Percentiles rank a stretch among this genome's conserved stretches.
Conservation (phyloP, 2,888 invertebrate genomes). For the Polymixis flavicincta region DNA sequence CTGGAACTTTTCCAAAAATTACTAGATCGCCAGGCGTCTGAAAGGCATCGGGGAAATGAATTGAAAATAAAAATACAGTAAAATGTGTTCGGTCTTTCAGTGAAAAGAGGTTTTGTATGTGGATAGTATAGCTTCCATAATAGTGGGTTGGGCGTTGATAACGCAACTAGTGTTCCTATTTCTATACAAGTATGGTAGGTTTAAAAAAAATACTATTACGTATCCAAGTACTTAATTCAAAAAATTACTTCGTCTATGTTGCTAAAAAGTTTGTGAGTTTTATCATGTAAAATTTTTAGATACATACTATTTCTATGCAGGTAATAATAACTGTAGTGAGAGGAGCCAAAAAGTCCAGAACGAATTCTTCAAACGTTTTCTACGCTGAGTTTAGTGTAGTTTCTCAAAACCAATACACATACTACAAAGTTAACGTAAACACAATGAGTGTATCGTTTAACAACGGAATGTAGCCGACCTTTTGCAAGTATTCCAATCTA, state of each 20-base stretch:
- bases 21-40: no score
- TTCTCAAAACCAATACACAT: conserved; percentile 26
- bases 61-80: neutral
- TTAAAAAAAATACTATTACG: neutral
- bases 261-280: neutral
- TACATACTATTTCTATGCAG: neutral
- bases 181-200: neutral
- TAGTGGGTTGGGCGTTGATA: conserved; percentile 18
- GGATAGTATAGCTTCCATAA: conserved; percentile 26
- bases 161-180: conserved; percentile 18
- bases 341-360: conserved; percentile 4
- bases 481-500: conserved; percentile 47
- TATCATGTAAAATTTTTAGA: neutral
- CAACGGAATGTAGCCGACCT: conserved; percentile 55
- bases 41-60: neutral
- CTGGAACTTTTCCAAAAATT: neutral
- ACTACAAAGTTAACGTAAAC: conserved; percentile 40
- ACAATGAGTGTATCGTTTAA: conserved; percentile 56
- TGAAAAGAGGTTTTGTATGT: conserved; percentile 25
- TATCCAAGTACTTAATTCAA: conserved; percentile 1
- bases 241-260: neutral
- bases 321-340: neutral
- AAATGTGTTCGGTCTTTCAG: conserved; percentile 17
- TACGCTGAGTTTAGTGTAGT: conserved; percentile 19
- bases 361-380: conserved; percentile 1